Evolutionary conservation across 2,113 vertebrate genomes (phyloP), one percentile per base, ranked within the genome.

Genomic region (Protobothrops flavoviridis): DNA sequence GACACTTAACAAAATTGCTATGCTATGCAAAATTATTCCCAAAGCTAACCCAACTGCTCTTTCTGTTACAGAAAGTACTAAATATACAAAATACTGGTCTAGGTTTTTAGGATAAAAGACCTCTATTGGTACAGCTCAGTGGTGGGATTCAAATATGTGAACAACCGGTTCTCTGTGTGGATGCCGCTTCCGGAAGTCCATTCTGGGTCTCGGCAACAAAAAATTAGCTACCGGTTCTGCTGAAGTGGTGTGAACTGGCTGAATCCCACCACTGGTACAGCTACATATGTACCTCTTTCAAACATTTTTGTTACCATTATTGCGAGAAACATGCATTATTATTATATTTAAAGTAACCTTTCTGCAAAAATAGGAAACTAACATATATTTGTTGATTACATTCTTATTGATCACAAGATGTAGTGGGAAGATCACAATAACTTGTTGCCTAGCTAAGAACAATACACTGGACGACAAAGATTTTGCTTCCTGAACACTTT

Each of bases 241-340:
- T 1, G 48, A 50, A 50, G 48, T 50, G 8, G 48, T 50, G 48
- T 0, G 1, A 50, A 50, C 48, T 9, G 48, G 48, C 48, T 50
- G 48, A 50, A 50, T 50, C 48, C 48, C 48, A 50, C 48, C 48
- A 50, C 48, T 87, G 59, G 64, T 64, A n/a, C 3, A 53, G 23
- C 24, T 59, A 26, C 1, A 50, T 61, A 24, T 87, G 26, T 21
- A 33, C 91, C 15, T 13, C 90, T 95, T 94, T 92, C 94, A 50
- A 95, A 92, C 91, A 92, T 55, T 24, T 53, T 57, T 89, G 33
- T 57, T 69, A 29, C 20, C 48, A 93, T 93, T 92, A 85, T 50
- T 88, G 93, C 33, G 74, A 94, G 86, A 93, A 91, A 48, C 88
- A 61, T 88, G 91, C 0, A 53, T 39, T 33, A 57, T 88, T 88